Evolutionary conservation across 2,888 invertebrate species (phyloP).

Genomic region (Drosophila mayaguana): DNA sequence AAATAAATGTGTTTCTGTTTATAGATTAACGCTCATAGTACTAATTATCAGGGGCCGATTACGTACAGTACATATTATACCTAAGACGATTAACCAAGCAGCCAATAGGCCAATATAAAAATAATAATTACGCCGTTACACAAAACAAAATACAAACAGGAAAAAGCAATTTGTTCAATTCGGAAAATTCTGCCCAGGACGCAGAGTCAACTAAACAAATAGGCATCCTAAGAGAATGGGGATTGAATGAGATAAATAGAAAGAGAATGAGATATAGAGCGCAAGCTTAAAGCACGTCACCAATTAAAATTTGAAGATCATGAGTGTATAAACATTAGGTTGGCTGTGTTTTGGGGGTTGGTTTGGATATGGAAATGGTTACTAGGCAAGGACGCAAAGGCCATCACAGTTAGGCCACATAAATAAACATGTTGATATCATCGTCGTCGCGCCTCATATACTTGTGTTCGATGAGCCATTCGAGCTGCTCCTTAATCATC

Average conservation of each 20-base stretch:
- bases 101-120: conserved; percentile 37
- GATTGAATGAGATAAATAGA: conserved; percentile 21
- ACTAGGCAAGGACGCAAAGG: conserved; percentile 43
- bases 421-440: conserved; percentile 98
- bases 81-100: conserved; percentile 17
- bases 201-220: conserved; percentile 29
- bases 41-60: conserved; percentile 12
- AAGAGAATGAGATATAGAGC: not conserved
- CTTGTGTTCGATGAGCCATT: conserved; percentile 99
- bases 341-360: conserved; percentile 5
- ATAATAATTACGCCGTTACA: conserved; percentile 26
- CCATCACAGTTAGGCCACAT: conserved; percentile 91
- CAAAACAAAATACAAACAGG: conserved; percentile 28
- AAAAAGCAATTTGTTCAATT: conserved; percentile 4
- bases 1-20: conserved; percentile 8
- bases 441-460: conserved; percentile 98
- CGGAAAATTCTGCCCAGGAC: conserved; percentile 30
- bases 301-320: conserved; percentile 22
- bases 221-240: conserved; percentile 3
- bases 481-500: conserved; percentile 99
- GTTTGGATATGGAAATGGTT: conserved; percentile 48
- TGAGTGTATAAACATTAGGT: not conserved
- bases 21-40: conserved; percentile 20
- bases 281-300: conserved; percentile 39
- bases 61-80: conserved; percentile 26